phyloP scores from a whole-genome alignment of 2,797 vertebrate genomes.

The Chaetophractus vellerosus region DNA sequence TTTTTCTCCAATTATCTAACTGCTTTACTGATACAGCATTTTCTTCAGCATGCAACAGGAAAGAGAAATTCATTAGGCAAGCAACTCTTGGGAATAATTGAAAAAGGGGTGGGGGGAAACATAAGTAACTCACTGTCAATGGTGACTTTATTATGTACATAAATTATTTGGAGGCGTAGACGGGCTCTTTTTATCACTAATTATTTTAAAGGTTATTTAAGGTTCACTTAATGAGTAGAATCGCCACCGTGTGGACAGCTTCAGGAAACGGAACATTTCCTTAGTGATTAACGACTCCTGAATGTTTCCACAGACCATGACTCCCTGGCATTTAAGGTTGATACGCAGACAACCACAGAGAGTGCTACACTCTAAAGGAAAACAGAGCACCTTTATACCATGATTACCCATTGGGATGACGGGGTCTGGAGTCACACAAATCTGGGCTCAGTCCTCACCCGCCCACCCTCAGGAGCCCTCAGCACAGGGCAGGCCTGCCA shows the following conservation, averaged over 20 bases:
- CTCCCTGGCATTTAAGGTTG: neutral
- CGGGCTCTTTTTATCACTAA: conserved; percentile 68
- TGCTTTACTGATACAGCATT: conserved; percentile 69
- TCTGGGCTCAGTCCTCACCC: neutral
- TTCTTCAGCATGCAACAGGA: conserved; percentile 66
- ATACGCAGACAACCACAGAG: neutral
- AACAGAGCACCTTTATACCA: neutral
- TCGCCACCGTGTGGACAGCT: neutral
- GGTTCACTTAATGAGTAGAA: neutral
- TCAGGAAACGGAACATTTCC: conserved; percentile 50
- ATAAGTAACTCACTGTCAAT: conserved; percentile 75
- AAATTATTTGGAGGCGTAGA: conserved; percentile 65
- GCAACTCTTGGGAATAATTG: conserved; percentile 80
- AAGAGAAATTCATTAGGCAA: conserved; percentile 67
- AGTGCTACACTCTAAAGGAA: neutral
- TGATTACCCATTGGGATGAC: neutral
- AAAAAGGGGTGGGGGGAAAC: conserved; percentile 53
- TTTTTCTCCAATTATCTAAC: neutral
- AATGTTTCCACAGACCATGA: neutral
- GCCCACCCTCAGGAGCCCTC: neutral
- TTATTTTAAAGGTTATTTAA: conserved; percentile 68
- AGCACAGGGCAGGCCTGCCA: neutral
- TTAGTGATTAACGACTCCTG: conserved; percentile 57
- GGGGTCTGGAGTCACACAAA: neutral
- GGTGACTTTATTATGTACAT: conserved; percentile 74